phyloP scores from a whole-genome alignment of 2,113 vertebrate genomes.

The Acrocephalus kingi region DNA sequence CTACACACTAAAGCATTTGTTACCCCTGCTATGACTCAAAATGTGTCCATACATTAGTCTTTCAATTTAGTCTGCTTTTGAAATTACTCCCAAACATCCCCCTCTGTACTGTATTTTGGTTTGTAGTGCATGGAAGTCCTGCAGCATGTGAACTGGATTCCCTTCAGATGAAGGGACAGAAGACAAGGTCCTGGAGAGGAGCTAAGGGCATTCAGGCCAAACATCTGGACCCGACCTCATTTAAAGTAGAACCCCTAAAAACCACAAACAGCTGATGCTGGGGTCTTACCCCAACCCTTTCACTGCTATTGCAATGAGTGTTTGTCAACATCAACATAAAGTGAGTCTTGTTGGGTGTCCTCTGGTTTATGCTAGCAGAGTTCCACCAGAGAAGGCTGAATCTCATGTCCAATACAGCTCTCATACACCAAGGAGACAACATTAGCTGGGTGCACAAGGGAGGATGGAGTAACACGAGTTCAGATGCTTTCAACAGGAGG shows the following conservation, averaged over 20 bases:
- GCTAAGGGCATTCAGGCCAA: background rate
- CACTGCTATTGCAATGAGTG: background rate
- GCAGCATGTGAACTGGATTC: background rate
- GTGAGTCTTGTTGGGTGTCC: too few relatives aligned
- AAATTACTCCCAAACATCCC: background rate
- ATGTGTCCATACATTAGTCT: rapidly evolving
- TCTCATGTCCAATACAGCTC: background rate
- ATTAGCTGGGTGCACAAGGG: background rate
- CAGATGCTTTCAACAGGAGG: background rate
- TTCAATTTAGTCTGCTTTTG: background rate
- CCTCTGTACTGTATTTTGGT: background rate
- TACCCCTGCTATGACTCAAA: background rate
- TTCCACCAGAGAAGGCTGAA: background rate
- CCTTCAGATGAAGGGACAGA: background rate
- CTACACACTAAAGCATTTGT: background rate
- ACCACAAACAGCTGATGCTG: background rate
- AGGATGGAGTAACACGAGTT: background rate
- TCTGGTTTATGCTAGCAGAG: background rate
- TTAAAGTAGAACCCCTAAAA: background rate
- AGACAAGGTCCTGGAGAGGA: background rate
- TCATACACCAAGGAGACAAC: background rate
- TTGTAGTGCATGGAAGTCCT: rapidly evolving
- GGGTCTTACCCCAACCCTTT: background rate
- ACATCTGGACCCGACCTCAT: background rate
- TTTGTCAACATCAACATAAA: background rate